Evolutionary conservation across 2,113 vertebrate genomes (phyloP).

Genomic region (Oplegnathus fasciatus): DNA sequence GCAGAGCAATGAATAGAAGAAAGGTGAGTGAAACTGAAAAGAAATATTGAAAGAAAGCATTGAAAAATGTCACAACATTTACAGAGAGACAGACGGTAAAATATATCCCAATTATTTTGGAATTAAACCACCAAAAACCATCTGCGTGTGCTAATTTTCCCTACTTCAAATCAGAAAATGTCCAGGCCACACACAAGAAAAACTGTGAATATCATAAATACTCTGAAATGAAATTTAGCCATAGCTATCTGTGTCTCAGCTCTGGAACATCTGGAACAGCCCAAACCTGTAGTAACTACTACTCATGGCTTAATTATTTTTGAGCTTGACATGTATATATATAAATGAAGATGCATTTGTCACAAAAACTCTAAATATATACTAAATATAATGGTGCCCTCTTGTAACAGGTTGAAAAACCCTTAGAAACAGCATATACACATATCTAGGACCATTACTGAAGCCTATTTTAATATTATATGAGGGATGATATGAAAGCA

Average conservation of each 20-base stretch:
- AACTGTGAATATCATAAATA: background rate
- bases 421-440: background rate
- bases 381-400: no score
- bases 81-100: background rate
- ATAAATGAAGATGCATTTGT: background rate
- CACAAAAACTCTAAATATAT: background rate
- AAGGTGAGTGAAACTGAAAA: background rate
- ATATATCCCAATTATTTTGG: background rate
- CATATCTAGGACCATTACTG: background rate
- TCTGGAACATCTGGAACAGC: background rate
- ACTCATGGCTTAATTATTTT: no score
- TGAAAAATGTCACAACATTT: background rate
- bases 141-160: no score
- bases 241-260: background rate
- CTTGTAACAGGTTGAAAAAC: background rate
- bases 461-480: background rate
- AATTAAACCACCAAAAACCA: background rate
- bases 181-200: background rate
- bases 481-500: background rate
- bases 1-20: constrained; percentile 19
- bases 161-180: no score
- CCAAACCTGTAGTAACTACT: no score
- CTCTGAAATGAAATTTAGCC: background rate
- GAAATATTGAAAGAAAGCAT: background rate
- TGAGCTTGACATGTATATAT: background rate